These are phyloP conservation scores for Luffia ferchaultella DNA, from an alignment of 2,888 invertebrate species.

Conservation along the genomic window DNA sequence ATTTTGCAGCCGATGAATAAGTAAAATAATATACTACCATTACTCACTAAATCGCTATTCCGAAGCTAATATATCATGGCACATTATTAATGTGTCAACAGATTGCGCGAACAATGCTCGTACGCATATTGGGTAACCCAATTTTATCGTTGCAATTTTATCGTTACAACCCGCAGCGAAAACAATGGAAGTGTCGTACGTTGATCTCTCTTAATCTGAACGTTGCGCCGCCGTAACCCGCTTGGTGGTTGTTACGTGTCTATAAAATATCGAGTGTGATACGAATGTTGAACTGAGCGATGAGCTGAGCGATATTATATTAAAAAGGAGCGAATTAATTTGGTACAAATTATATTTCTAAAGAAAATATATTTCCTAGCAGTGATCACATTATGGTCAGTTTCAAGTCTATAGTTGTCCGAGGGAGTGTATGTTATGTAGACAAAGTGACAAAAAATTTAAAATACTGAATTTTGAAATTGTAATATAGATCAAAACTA, in stretches of 20 bases:
- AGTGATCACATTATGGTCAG: too few species aligned
- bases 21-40: not conserved
- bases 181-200: conserved; percentile 29
- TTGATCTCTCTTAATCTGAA: conserved; percentile 20
- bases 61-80: not conserved
- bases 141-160: conserved; percentile 14
- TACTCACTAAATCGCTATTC: not conserved
- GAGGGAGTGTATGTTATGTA: too few species aligned
- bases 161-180: conserved; percentile 20
- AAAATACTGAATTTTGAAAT: too few species aligned
- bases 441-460: too few species aligned
- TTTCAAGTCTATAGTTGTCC: too few species aligned
- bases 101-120: conserved; percentile 16
- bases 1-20: too few species aligned
- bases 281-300: not conserved
- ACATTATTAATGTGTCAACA: not conserved
- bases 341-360: too few species aligned
- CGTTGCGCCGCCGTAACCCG: conserved; percentile 7
- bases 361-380: too few species aligned
- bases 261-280: not conserved
- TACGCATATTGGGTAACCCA: conserved; percentile 12
- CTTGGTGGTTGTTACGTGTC: conserved; percentile 9
- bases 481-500: too few species aligned
- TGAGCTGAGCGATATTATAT: not conserved
- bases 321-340: too few species aligned